Base-by-base conservation (phyloP, 2,888 invertebrate species). In the Tiphia femorata region DNA sequence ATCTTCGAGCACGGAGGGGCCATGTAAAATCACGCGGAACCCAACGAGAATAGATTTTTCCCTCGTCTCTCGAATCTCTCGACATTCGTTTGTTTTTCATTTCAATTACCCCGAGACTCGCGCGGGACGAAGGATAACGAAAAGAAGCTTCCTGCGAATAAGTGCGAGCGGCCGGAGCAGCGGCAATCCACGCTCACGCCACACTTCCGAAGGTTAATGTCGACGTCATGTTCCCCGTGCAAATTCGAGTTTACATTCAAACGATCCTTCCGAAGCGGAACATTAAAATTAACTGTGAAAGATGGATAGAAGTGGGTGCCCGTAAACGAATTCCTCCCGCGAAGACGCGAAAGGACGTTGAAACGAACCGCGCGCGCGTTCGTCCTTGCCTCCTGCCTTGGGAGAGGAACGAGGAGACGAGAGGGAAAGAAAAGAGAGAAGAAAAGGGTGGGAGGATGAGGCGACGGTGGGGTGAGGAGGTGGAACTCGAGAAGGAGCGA, bases 251-350 rank as follows among this genome's bases (percentile, higher is more conserved):
- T 44, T 44, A 29, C 30, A 44, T 44, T 44, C 17, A 12, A 17
- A 44, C 29, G 17, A 33, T 7, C n/a, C 29, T 44, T 19, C 19
- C 19, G 19, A 19, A 35, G 35, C 35, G 21, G 16, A 20, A 23
- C 46, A 23, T 47, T 52, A 33, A 21, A 21, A 43, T 54, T 49
- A 60, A 60, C 50, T 42, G 53, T 50, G 59, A 64, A 58, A 58
- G 62, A 64, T 52, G 60, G 61, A 37, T 53, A 61, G 62, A 56
- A 59, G n/a, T n/a, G 52, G 62, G 54, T 55, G 59, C 33, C 49
- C 42, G 58, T 63, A 70, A 68, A 70, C 67, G 70, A 73, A 65
- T 70, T 74, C 63, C 46, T 49, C 35, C 25, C 6, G 29, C 3
- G 2, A 29, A 7, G 3, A 29, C 29, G 29, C 29, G 29, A n/a